A percentile compares a stretch with the other conserved stretches of the same genome.
phyloP scores from a whole-genome alignment of 2,113 vertebrate genomes.

The Anas platyrhynchos region DNA sequence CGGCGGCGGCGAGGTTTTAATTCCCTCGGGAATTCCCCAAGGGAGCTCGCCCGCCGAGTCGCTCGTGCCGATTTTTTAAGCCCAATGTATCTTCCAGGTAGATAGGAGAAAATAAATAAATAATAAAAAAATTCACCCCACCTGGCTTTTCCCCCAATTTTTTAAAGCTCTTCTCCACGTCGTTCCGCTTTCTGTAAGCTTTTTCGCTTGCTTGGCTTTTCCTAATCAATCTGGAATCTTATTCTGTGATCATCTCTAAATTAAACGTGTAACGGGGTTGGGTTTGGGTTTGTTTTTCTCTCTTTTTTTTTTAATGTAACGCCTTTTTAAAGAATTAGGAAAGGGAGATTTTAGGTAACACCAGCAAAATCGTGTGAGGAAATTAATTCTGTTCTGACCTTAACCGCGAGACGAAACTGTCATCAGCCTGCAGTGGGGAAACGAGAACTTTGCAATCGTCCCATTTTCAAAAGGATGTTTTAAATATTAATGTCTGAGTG shows the following conservation, averaged over 20 bases:
- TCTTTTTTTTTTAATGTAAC: slow-evolving; percentile 2
- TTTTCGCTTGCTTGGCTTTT: slow-evolving; percentile 75
- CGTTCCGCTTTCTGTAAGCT: slow-evolving; percentile 60
- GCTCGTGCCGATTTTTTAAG: neutral
- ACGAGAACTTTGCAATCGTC: slow-evolving; percentile 64
- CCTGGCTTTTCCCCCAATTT: neutral
- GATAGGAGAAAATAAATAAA: neutral
- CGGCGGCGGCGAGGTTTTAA: neutral
- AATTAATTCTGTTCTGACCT: slow-evolving; percentile 63
- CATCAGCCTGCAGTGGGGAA: slow-evolving; percentile 79
- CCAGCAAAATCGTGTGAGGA: slow-evolving; percentile 86
- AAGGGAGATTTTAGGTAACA: slow-evolving; percentile 78
- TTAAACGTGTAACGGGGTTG: slow-evolving; percentile 47
- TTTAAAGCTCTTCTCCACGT: slow-evolving; percentile 37
- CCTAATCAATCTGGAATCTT: slow-evolving; percentile 73
- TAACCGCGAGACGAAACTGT: slow-evolving; percentile 51
- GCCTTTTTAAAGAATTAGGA: slow-evolving; percentile 52
- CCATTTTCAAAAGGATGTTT: slow-evolving; percentile 85
- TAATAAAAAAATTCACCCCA: neutral
- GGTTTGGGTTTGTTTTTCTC: neutral
- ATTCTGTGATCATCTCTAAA: slow-evolving; percentile 73
- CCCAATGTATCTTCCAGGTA: neutral
- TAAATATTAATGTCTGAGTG: slow-evolving; percentile 91
- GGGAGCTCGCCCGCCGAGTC: neutral
- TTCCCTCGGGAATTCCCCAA: neutral